Evolutionary conservation across 1,140 invertebrate genomes (phyloP).

Genomic region (Artemia franciscana): DNA sequence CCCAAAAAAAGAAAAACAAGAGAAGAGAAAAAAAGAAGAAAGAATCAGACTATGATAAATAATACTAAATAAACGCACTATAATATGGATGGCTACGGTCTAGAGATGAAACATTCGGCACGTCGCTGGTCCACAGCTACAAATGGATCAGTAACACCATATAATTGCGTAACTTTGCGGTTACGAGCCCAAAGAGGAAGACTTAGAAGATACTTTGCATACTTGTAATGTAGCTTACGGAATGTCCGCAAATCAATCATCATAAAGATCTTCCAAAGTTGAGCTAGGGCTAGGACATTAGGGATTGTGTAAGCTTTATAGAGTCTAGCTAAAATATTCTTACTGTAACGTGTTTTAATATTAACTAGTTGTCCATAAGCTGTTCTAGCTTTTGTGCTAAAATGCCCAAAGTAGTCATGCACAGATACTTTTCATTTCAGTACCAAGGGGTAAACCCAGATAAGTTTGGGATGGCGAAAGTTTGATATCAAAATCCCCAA

Average conservation of each 20-base stretch:
- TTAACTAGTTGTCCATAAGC: not conserved
- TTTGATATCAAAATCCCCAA: not conserved
- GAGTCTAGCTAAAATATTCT: not conserved
- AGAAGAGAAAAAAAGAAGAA: not conserved
- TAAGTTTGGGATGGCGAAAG: not conserved
- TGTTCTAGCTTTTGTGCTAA: no score
- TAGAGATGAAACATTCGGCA: not conserved
- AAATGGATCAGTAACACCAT: not conserved
- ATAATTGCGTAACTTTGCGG: not conserved
- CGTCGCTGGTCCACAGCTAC: not conserved
- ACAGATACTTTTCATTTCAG: not conserved
- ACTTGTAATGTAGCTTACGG: no score
- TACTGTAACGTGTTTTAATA: not conserved
- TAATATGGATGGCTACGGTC: not conserved
- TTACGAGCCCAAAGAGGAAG: not conserved
- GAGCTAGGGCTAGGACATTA: not conserved
- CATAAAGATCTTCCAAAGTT: not conserved
- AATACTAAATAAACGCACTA: not conserved
- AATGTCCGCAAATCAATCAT: no score
- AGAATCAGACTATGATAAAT: not conserved
- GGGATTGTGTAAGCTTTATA: not conserved
- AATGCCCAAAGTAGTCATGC: not conserved
- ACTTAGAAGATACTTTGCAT: not conserved
- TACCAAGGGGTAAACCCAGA: not conserved
- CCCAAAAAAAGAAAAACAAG: not conserved